Base-by-base conservation (phyloP, 2,888 invertebrate genomes). In the Lasioglossum pauxillum region DNA sequence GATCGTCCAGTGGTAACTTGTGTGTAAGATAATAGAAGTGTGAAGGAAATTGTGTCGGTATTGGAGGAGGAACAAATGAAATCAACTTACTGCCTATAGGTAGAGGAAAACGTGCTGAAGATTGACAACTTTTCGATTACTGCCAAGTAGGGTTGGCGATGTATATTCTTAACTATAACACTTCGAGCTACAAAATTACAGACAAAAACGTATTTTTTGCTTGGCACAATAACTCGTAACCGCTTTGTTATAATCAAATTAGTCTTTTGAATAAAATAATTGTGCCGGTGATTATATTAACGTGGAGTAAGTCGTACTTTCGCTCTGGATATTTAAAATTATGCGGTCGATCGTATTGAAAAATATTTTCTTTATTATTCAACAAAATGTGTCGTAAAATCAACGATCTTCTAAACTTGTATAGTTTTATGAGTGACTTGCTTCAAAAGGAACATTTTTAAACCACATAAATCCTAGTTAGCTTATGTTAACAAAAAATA, bases 1-100 rank as follows among this genome's bases (percentile, higher is more conserved):
- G 69, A 80, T 69, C 16, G 76, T 60, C 73, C 78, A 75, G 77
- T 69, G 80, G 81, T 89, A 83, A 84, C 77, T 86, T 79, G 82
- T 80, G 89, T 77, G 90, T 90, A 90, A 90, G 90, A 85, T 90
- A 90, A 89, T 89, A 71, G 85, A 77, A 77, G 78, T 78, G 80
- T 86, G 86, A 67, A 60, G 57, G 78, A 83, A 90, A 89, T 90
- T 83, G 88, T 86, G 87, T 75, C 85, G 84, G 69, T 75, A 77
- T 60, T 69, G 57, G 46, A 76, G 80, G 60, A 80, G 38, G 49
- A 75, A n/a, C 49, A 67, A 35, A 46, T 38, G 73, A 73, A 78
- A 80, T 74, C 35, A 80, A 57, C 27, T 73, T 64, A 67, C 60
- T 49, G 35, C 2, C 73, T 27, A 23, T 73, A 23, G 27, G 19